phyloP scores from a whole-genome alignment of 2,888 invertebrate genomes.

The Lutraria lutraria region DNA sequence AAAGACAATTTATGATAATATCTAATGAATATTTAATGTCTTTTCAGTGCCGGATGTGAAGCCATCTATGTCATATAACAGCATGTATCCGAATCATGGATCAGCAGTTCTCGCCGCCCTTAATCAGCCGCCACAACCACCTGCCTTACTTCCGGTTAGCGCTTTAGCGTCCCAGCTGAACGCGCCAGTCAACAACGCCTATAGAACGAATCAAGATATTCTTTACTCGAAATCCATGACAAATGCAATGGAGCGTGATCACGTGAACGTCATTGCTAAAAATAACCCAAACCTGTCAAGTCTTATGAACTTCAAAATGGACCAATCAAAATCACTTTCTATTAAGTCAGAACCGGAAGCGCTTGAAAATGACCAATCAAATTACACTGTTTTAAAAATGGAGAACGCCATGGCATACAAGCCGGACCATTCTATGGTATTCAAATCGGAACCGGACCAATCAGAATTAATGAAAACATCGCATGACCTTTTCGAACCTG shows the following conservation, averaged over 20 bases:
- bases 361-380: constrained; percentile 36
- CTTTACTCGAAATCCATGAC: constrained; percentile 66
- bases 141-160: constrained; percentile 64
- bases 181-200: constrained; percentile 65
- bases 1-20: not conserved
- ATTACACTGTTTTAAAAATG: constrained; percentile 49
- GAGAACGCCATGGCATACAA: constrained; percentile 51
- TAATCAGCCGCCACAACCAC: constrained; percentile 69
- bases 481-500: constrained; percentile 74
- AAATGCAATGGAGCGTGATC: constrained; percentile 61
- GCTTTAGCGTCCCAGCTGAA: constrained; percentile 68
- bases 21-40: not conserved
- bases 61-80: constrained; percentile 65
- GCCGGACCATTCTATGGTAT: constrained; percentile 53
- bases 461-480: constrained; percentile 63
- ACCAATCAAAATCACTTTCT: constrained; percentile 32
- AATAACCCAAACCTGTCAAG: constrained; percentile 59
- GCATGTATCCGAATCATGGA: constrained; percentile 65
- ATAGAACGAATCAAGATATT: constrained; percentile 52
- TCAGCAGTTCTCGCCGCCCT: constrained; percentile 73
- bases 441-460: constrained; percentile 68
- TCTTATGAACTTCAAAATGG: constrained; percentile 64
- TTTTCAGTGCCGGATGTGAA: constrained; percentile 71
- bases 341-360: constrained; percentile 54
- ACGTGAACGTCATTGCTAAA: constrained; percentile 52